phyloP scores from a whole-genome alignment of 2,113 vertebrate species.

The Alethe diademata region DNA sequence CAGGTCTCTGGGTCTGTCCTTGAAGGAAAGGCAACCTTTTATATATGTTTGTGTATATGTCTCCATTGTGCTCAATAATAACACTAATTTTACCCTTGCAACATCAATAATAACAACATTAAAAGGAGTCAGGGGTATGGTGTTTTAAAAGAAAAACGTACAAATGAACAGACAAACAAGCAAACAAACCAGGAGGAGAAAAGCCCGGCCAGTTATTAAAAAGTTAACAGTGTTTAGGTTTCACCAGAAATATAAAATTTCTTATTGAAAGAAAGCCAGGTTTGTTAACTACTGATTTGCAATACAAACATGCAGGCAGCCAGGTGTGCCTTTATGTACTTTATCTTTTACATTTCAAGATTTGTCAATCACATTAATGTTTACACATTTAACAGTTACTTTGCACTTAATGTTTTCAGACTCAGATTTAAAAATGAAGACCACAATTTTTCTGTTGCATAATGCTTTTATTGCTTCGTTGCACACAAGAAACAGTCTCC shows the following conservation, averaged over 20 bases:
- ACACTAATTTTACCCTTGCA: background rate
- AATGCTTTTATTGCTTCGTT: background rate
- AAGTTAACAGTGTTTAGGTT: background rate
- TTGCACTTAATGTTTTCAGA: background rate
- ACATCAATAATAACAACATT: background rate
- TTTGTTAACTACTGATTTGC: background rate
- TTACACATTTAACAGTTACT: background rate
- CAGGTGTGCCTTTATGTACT: background rate
- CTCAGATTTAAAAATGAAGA: background rate
- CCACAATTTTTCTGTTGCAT: background rate
- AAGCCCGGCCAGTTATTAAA: background rate
- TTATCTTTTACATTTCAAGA: background rate
- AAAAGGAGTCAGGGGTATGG: background rate
- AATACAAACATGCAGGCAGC: background rate
- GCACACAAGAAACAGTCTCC: background rate
- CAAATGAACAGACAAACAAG: background rate
- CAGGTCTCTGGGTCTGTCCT: background rate
- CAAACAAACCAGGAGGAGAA: background rate
- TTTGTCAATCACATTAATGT: background rate
- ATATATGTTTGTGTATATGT: background rate
- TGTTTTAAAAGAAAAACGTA: background rate
- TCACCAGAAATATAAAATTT: background rate
- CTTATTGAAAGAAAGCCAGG: background rate
- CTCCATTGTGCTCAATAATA: background rate
- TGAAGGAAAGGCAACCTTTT: background rate